Conservation (phyloP, 2,888 invertebrate genomes). For the Temnothorax unifasciatus region DNA sequence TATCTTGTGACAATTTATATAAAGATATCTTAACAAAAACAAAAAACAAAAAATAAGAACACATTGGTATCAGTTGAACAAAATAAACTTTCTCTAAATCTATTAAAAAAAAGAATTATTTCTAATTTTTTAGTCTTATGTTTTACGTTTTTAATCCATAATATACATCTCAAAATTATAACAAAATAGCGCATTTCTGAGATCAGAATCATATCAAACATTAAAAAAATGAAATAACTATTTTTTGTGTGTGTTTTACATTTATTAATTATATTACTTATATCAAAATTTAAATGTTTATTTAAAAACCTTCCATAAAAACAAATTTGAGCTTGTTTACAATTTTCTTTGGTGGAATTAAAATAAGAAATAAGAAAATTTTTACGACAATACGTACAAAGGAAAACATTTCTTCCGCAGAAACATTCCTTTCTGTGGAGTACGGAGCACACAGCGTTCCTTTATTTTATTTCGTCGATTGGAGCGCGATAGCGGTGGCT, state of each 20-base stretch:
- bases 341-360: background rate
- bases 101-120: background rate
- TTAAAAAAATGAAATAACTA: background rate
- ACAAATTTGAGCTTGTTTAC: background rate
- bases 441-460: background rate
- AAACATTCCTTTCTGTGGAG: background rate
- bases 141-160: too few species aligned
- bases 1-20: background rate
- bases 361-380: constrained; percentile 19
- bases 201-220: background rate
- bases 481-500: constrained; percentile 18
- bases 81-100: background rate
- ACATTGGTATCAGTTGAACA: background rate
- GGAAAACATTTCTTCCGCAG: background rate
- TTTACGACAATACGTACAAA: background rate
- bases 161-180: background rate
- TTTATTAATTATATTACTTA: background rate
- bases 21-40: constrained; percentile 2
- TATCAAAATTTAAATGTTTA: background rate
- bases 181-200: background rate
- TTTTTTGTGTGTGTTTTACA: background rate
- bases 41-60: background rate
- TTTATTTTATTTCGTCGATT: constrained; percentile 37
- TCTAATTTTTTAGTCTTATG: background rate
- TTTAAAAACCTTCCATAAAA: background rate